Evolutionary conservation across 2,888 invertebrate species (phyloP), one percentile per base, ranked within the genome.

Genomic region (Antheraea assamensis): DNA sequence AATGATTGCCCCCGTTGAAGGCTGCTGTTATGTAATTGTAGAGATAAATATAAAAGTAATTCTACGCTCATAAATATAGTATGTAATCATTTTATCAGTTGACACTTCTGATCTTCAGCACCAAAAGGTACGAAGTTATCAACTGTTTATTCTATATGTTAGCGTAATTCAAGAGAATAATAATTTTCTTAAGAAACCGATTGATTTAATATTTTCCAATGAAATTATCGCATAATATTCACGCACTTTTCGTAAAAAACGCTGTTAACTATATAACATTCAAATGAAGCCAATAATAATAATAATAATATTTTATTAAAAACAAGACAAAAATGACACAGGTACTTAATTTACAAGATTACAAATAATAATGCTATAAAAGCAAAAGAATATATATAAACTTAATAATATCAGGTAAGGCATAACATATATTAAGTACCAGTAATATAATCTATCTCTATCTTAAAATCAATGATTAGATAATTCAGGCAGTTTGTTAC

Each of bases 401-500:
- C n/a, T n/a, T n/a, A n/a, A n/a, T n/a, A n/a, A n/a, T n/a, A n/a
- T n/a, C n/a, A n/a, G n/a, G n/a, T n/a, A n/a, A n/a, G n/a, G n/a
- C n/a, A n/a, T n/a, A n/a, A n/a, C n/a, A n/a, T n/a, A n/a, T n/a
- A n/a, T n/a, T n/a, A n/a, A n/a, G n/a, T n/a, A n/a, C n/a, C n/a
- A n/a, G n/a, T n/a, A n/a, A n/a, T n/a, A n/a, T n/a, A n/a, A n/a
- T n/a, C n/a, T n/a, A n/a, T n/a, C n/a, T n/a, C n/a, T n/a, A n/a
- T n/a, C n/a, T n/a, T n/a, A n/a, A n/a, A n/a, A n/a, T n/a, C n/a
- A n/a, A n/a, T n/a, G n/a, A 30, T 3, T 31, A 21, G 10, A 30
- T 21, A 17, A 5, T 58, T 71, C 7, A 35, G 19, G 0, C 30
- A 27, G 19, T 15, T 49, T 47, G 0, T 4, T 72, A 87, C 96